phyloP scores from a whole-genome alignment of 2,797 vertebrate species.

The Cyprinella venusta region DNA sequence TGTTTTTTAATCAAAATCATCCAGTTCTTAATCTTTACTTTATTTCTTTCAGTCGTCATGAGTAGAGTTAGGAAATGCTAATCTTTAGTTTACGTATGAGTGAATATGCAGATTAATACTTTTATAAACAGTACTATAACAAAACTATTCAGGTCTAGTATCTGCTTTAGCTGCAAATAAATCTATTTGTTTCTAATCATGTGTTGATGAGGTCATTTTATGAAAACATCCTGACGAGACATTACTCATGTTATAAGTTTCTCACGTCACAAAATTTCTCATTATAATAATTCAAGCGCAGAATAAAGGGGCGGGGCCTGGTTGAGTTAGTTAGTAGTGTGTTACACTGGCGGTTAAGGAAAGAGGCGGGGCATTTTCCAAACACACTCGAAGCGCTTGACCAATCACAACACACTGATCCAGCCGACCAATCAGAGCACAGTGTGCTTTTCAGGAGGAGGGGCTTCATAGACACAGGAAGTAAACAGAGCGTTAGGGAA shows the following conservation, averaged over 20 bases:
- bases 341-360: not conserved
- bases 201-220: not conserved
- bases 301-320: no score
- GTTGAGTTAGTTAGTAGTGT: no score
- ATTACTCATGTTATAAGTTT: no score
- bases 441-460: not conserved
- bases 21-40: not conserved
- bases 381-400: not conserved
- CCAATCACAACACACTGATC: not conserved
- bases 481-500: no score
- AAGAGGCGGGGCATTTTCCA: not conserved
- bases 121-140: conserved; percentile 2
- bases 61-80: not conserved
- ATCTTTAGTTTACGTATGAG: not conserved
- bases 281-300: no score
- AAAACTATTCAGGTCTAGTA: not conserved
- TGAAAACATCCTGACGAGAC: not conserved
- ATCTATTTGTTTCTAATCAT: not conserved
- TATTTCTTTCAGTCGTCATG: not conserved
- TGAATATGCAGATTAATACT: not conserved
- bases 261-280: no score
- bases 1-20: not conserved
- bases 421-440: not conserved
- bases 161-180: conserved; percentile 12
- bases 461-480: not conserved